Evolutionary conservation across 64 coral and sea anemone species (phyloP).

Genomic region (Stichodactyla mertensii): DNA sequence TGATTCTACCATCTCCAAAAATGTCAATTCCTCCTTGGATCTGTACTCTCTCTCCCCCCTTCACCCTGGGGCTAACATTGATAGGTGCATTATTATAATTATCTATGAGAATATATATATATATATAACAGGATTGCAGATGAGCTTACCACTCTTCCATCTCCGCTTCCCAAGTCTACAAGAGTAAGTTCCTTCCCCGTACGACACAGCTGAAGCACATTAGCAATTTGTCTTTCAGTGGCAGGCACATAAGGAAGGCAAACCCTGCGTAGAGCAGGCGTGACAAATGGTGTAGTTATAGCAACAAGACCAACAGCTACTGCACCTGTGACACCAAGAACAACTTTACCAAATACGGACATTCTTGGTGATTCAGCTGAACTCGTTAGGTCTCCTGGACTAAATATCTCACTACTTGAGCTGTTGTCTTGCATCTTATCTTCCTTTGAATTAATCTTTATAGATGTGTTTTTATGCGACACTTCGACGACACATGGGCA

Average conservation of each 20-base stretch:
- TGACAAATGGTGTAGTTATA: constrained; percentile 85
- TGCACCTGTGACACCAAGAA: constrained; percentile 75
- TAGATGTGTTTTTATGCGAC: neutral
- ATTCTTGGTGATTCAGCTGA: neutral
- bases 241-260: constrained; percentile 96
- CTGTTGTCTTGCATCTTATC: neutral
- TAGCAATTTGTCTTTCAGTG: constrained; percentile 82
- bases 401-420: neutral
- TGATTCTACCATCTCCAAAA: too few species aligned
- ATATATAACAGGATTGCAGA: neutral
- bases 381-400: neutral
- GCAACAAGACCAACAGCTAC: constrained; percentile 69
- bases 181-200: constrained; percentile 3
- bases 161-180: constrained; percentile 79
- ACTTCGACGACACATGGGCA: constrained; percentile 1
- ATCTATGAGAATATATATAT: too few species aligned
- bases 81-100: too few species aligned
- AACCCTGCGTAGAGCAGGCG: constrained; percentile 80
- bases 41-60: too few species aligned
- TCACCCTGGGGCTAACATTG: too few species aligned
- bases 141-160: constrained; percentile 65
- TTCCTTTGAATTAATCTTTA: neutral
- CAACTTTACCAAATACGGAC: constrained; percentile 58
- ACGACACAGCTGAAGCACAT: constrained; percentile 57
- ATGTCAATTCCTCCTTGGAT: too few species aligned